These are phyloP conservation scores for Leptoteleia sp. DNA, from an alignment of 1,140 invertebrate genomes.

Conservation along the genomic window DNA sequence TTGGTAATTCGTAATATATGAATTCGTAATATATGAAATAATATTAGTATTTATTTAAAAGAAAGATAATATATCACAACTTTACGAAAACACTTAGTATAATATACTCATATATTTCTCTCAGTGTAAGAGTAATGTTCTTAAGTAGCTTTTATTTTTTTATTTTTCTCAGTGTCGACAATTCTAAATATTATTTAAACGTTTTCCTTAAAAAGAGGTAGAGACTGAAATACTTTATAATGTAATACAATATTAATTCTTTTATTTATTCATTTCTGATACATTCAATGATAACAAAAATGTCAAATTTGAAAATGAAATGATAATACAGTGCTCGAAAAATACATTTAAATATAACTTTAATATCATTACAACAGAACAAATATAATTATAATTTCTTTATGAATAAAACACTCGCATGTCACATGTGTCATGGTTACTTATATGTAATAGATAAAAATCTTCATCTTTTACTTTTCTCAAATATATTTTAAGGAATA, in stretches of 20 bases:
- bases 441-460: too few species aligned
- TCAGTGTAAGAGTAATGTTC: too few species aligned
- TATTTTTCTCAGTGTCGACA: too few species aligned
- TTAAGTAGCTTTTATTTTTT: too few species aligned
- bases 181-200: too few species aligned
- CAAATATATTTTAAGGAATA: constrained; percentile 24
- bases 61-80: too few species aligned
- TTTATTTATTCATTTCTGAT: constrained; percentile 34
- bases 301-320: background rate
- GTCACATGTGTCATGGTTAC: constrained; percentile 16
- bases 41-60: too few species aligned
- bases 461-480: too few species aligned
- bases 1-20: too few species aligned
- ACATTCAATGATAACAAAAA: constrained; percentile 23
- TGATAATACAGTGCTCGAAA: background rate
- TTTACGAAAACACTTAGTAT: too few species aligned
- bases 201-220: background rate
- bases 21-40: too few species aligned
- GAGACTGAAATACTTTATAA: constrained; percentile 12
- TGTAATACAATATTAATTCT: constrained; percentile 30
- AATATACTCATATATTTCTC: too few species aligned
- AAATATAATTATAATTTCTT: background rate
- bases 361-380: background rate
- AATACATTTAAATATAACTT: background rate
- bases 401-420: background rate